A percentile compares a stretch with the other conserved stretches of the same genome.
phyloP scores from a whole-genome alignment of 1,140 invertebrate species.

The Caenorhabditis inopinata region DNA sequence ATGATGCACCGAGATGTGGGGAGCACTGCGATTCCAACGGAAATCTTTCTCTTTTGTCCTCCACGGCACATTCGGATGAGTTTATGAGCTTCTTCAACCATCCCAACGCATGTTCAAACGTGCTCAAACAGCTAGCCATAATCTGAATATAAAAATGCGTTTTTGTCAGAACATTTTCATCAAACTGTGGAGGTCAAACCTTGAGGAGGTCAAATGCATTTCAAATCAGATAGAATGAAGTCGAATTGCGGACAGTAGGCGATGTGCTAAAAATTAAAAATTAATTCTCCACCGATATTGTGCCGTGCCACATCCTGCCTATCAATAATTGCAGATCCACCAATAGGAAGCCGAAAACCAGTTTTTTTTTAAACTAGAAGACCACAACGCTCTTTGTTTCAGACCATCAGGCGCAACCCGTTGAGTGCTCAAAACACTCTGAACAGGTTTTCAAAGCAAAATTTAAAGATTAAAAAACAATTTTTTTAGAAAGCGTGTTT shows the following conservation, averaged over 20 bases:
- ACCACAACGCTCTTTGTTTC: constrained; percentile 49
- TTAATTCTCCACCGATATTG: neutral
- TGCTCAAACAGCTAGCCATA: neutral
- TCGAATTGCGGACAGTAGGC: constrained; percentile 80
- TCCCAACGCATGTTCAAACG: constrained; percentile 40
- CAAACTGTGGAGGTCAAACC: neutral
- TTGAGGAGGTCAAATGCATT: constrained; percentile 69
- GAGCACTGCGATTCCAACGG: constrained; percentile 69
- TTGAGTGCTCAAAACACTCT: constrained; percentile 36
- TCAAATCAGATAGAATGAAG: constrained; percentile 68
- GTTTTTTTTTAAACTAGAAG: constrained; percentile 52
- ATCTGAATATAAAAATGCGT: neutral
- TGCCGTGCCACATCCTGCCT: constrained; percentile 4
- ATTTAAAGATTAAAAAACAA: too few species aligned
- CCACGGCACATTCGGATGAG: constrained; percentile 64
- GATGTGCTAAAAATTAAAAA: constrained; percentile 65
- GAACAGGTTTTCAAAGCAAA: too few species aligned
- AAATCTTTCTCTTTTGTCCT: constrained; percentile 69
- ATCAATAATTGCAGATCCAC: constrained; percentile 70
- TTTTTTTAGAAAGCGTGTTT: too few species aligned
- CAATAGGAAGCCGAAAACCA: constrained; percentile 74
- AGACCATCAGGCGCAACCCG: constrained; percentile 30
- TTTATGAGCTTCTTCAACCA: constrained; percentile 44
- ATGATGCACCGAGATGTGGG: constrained; percentile 68
- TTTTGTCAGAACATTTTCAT: neutral